Evolutionary conservation across 1,140 invertebrate genomes (phyloP).

Genomic region (Drosophila triauraria): DNA sequence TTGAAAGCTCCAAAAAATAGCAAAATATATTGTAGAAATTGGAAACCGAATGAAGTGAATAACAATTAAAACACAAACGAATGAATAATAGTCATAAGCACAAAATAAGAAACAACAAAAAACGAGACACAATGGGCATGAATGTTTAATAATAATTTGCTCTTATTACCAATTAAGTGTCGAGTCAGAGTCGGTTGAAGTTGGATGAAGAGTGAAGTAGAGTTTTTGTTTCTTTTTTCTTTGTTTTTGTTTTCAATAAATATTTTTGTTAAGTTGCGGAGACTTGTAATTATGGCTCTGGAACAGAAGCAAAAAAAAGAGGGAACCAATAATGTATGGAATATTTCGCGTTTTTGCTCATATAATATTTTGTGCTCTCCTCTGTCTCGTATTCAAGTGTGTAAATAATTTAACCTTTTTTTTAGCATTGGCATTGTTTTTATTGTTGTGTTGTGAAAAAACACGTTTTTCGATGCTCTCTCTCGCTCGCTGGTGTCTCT

Average conservation of each 20-base stretch:
- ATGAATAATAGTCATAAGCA: conserved; percentile 46
- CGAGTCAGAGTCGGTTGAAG: conserved; percentile 78
- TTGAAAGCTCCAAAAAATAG: conserved; percentile 54
- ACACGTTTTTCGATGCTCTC: conserved; percentile 53
- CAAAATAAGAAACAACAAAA: conserved; percentile 63
- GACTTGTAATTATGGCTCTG: conserved; percentile 74
- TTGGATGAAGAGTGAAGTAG: conserved; percentile 56
- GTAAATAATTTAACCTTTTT: conserved; percentile 38
- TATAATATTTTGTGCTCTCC: conserved; percentile 65
- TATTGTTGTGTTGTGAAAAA: conserved; percentile 37
- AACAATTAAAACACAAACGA: conserved; percentile 48
- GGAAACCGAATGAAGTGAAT: conserved; percentile 50
- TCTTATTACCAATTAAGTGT: conserved; percentile 82
- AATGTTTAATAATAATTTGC: conserved; percentile 69
- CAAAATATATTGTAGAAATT: conserved; percentile 36
- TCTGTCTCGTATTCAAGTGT: conserved; percentile 31
- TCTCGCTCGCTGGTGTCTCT: conserved; percentile 2
- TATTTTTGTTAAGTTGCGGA: conserved; percentile 40
- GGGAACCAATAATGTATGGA: conserved; percentile 40
- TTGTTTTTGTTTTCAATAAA: conserved; percentile 36
- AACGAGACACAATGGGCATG: conserved; percentile 73
- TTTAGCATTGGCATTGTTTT: conserved; percentile 14
- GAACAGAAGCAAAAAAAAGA: conserved; percentile 64
- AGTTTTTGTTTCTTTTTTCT: conserved; percentile 35
- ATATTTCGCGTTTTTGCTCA: conserved; percentile 49